Evolutionary conservation across 2,888 invertebrate genomes (phyloP).

Genomic region (Idaea aversata): DNA sequence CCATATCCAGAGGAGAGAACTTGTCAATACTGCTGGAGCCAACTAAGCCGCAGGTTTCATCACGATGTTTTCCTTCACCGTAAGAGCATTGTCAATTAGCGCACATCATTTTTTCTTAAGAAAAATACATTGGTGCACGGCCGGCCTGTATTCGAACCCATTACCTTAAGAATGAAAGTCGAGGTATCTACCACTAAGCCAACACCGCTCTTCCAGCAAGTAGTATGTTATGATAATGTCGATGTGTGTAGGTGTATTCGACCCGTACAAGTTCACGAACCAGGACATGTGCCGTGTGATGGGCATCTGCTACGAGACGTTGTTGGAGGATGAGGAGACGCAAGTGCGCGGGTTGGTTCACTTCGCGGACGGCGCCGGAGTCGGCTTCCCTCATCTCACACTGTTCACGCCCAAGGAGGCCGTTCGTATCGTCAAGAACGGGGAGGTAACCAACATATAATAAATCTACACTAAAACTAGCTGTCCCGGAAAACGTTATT

Average conservation of each 20-base stretch:
- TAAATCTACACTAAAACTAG: not conserved
- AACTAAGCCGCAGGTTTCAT: no score
- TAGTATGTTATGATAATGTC: not conserved
- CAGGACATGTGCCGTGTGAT: constrained; percentile 89
- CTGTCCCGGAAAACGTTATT: no score
- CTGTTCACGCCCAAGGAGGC: constrained; percentile 89
- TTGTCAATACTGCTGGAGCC: no score
- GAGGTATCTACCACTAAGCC: no score
- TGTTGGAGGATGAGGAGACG: constrained; percentile 90
- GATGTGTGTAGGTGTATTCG: constrained; percentile 83
- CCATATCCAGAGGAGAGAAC: no score
- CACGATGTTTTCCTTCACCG: no score
- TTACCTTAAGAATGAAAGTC: no score
- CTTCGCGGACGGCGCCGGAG: constrained; percentile 87
- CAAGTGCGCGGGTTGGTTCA: constrained; percentile 90
- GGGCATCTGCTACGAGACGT: constrained; percentile 87
- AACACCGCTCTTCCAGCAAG: no score
- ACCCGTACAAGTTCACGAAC: constrained; percentile 87
- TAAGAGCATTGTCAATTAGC: no score
- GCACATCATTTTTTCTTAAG: no score
- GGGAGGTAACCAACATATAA: constrained; percentile 79
- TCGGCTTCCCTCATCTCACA: constrained; percentile 87
- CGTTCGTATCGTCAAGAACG: constrained; percentile 89
- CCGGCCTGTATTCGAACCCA: no score
- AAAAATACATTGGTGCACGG: no score